phyloP scores from a whole-genome alignment of 1,140 invertebrate species.

The Homalodisca vitripennis region DNA sequence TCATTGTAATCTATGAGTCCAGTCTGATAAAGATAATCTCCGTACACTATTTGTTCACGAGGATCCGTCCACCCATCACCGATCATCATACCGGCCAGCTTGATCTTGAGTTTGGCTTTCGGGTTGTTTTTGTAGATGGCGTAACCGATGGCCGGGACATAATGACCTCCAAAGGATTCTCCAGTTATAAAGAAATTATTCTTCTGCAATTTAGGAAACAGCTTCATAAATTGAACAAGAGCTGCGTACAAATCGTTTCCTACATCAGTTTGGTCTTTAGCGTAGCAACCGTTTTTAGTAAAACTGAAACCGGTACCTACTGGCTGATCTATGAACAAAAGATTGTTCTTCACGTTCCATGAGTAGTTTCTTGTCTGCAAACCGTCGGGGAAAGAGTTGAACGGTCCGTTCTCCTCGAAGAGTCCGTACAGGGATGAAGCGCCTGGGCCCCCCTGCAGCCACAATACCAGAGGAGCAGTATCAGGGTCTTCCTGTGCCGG shows the following conservation, averaged over 20 bases:
- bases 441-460: constrained; percentile 77
- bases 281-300: constrained; percentile 64
- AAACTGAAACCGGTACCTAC: constrained; percentile 58
- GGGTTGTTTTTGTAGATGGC: constrained; percentile 71
- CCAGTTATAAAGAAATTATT: constrained; percentile 78
- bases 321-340: constrained; percentile 75
- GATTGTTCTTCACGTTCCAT: constrained; percentile 34
- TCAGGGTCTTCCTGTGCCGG: constrained; percentile 57
- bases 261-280: constrained; percentile 60
- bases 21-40: constrained; percentile 76
- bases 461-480: constrained; percentile 63
- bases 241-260: constrained; percentile 29
- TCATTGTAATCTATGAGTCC: constrained; percentile 55
- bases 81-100: constrained; percentile 70
- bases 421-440: constrained; percentile 66
- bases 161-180: constrained; percentile 86
- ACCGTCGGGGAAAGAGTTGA: background rate
- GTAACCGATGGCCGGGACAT: constrained; percentile 75
- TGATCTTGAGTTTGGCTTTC: constrained; percentile 58
- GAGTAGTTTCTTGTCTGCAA: constrained; percentile 25
- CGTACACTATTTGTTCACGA: constrained; percentile 73
- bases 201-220: constrained; percentile 64
- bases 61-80: constrained; percentile 85
- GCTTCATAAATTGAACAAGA: constrained; percentile 64
- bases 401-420: constrained; percentile 61